Conservation (phyloP, 1,140 invertebrate species). For the Cydia strobilella region DNA sequence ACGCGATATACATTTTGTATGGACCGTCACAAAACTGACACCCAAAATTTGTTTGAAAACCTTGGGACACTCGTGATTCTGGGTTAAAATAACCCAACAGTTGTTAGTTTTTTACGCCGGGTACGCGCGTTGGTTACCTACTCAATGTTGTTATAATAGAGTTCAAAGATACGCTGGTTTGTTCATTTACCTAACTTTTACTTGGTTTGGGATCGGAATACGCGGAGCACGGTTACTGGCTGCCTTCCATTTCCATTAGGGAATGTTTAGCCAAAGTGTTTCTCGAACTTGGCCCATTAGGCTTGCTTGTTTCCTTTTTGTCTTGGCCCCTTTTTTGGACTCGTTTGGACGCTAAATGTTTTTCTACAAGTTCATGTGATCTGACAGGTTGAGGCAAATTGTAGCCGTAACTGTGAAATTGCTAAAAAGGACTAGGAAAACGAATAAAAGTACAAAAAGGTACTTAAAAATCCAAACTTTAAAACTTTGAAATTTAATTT, state of each 20-base stretch:
- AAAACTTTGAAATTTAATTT: too few species aligned
- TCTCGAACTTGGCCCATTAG: slow-evolving; percentile 74
- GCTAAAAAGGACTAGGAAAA: background rate
- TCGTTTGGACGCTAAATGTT: slow-evolving; percentile 57
- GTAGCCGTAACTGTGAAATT: background rate
- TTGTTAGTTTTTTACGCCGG: too few species aligned
- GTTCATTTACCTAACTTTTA: background rate
- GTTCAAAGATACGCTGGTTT: background rate
- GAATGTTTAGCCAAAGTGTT: slow-evolving; percentile 77
- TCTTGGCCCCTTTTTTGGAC: slow-evolving; percentile 61
- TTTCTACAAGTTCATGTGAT: slow-evolving; percentile 39
- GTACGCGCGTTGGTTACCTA: too few species aligned
- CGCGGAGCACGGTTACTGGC: slow-evolving; percentile 51
- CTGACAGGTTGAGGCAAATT: background rate
- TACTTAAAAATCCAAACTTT: background rate
- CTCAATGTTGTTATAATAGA: too few species aligned
- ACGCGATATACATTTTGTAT: too few species aligned
- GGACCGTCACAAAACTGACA: too few species aligned
- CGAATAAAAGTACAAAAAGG: too few species aligned
- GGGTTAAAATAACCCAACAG: too few species aligned
- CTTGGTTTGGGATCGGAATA: background rate
- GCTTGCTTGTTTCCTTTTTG: slow-evolving; percentile 63
- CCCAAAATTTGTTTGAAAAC: too few species aligned
- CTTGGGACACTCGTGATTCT: too few species aligned
- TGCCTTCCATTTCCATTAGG: slow-evolving; percentile 77